Evolutionary conservation across 2,888 invertebrate species (phyloP).

Genomic region (Lasioglossum morio): DNA sequence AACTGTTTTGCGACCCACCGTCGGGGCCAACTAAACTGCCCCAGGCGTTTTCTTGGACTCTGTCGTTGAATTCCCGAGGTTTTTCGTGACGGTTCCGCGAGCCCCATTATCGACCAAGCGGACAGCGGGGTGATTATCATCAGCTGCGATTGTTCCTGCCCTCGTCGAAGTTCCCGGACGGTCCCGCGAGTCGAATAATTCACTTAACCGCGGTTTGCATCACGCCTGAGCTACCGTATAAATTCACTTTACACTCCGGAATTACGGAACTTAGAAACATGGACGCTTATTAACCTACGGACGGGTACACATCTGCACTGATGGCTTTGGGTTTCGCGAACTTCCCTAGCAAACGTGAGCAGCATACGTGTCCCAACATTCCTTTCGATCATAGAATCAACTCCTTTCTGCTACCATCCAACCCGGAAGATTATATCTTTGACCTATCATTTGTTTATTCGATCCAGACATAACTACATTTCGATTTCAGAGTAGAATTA

Average conservation of each 20-base stretch:
- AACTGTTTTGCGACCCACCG: slow-evolving; percentile 48
- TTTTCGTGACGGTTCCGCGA: slow-evolving; percentile 48
- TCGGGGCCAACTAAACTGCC: slow-evolving; percentile 33
- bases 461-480: not conserved
- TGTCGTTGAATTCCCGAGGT: slow-evolving; percentile 34
- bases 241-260: slow-evolving; percentile 62
- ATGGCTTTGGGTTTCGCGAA: slow-evolving; percentile 28
- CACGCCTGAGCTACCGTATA: slow-evolving; percentile 55
- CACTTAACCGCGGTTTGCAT: slow-evolving; percentile 49
- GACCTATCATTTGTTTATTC: not conserved
- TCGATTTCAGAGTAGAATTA: not conserved
- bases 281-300: slow-evolving; percentile 61
- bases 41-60: slow-evolving; percentile 42
- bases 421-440: no score
- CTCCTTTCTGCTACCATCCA: not conserved
- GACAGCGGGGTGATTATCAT: slow-evolving; percentile 76
- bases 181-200: slow-evolving; percentile 68
- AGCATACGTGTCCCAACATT: not conserved
- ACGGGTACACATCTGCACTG: slow-evolving; percentile 38
- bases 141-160: slow-evolving; percentile 77
- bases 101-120: slow-evolving; percentile 49
- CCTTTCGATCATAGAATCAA: not conserved
- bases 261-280: slow-evolving; percentile 65
- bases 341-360: not conserved
- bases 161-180: slow-evolving; percentile 49